Conservation (phyloP, 1,140 invertebrate species). For the Branchinecta lindahli region DNA sequence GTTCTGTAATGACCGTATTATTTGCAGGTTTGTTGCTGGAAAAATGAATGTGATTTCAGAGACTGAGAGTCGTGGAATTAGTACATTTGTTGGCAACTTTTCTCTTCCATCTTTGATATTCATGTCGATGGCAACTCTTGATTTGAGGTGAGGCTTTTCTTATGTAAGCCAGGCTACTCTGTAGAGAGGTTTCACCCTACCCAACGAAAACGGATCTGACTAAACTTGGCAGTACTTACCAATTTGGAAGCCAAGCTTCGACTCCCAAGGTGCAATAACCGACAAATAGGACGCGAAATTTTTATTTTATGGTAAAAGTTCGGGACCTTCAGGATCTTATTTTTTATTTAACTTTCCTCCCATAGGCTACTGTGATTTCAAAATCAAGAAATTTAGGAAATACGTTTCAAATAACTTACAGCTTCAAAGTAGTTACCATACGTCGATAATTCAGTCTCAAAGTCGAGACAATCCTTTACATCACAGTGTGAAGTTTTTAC, state of each 20-base stretch:
- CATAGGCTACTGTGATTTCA: no score
- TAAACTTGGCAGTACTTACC: background rate
- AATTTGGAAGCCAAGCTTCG: background rate
- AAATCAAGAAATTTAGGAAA: no score
- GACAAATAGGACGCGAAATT: background rate
- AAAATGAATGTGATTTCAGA: conserved; percentile 64
- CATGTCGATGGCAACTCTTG: conserved; percentile 64
- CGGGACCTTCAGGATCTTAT: conserved; percentile 9
- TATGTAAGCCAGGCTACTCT: background rate
- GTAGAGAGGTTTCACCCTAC: background rate
- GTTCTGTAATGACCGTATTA: conserved; percentile 25
- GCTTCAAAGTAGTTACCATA: no score
- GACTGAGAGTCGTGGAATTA: conserved; percentile 74
- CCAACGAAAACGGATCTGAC: no score
- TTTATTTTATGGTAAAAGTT: background rate
- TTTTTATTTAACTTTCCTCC: no score
- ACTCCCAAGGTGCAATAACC: background rate
- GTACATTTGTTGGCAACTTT: conserved; percentile 84
- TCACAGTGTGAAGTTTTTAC: no score
- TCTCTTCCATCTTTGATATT: conserved; percentile 83
- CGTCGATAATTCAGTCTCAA: no score
- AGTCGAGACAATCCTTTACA: no score
- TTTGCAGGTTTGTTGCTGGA: conserved; percentile 70
- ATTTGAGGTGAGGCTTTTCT: conserved; percentile 44
- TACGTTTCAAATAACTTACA: no score